A percentile compares a stretch with the other conserved stretches of the same genome.
These are phyloP conservation scores for Drosophila algonquin DNA, from an alignment of 2,888 invertebrate genomes.

Conservation along the genomic window DNA sequence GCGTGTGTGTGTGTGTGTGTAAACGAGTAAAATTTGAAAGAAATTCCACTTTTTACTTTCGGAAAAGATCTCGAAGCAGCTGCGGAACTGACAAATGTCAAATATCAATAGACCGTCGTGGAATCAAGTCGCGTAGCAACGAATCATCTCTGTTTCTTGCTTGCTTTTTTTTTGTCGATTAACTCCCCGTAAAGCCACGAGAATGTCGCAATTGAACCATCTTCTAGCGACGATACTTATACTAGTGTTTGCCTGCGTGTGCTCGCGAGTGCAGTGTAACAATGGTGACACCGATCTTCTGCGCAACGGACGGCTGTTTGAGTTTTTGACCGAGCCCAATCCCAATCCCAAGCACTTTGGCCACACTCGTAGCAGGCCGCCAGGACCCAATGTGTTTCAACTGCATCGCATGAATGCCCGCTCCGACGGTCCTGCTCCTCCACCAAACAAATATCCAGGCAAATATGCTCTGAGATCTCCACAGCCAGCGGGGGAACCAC, in stretches of 20 bases:
- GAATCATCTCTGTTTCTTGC: slow-evolving; percentile 24
- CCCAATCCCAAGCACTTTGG: slow-evolving; percentile 42
- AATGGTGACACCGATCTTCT: neutral
- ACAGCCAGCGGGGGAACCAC: slow-evolving; percentile 51
- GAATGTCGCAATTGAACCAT: slow-evolving; percentile 36
- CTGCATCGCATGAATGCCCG: slow-evolving; percentile 58
- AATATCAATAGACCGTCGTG: slow-evolving; percentile 65
- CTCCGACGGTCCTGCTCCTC: slow-evolving; percentile 53
- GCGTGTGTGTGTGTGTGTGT: slow-evolving; percentile 28
- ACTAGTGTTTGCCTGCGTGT: slow-evolving; percentile 23
- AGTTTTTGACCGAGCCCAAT: slow-evolving; percentile 51
- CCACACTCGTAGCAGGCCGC: slow-evolving; percentile 41
- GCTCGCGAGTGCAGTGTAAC: slow-evolving; percentile 40
- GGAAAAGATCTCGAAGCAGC: slow-evolving; percentile 71
- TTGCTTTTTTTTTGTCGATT: slow-evolving; percentile 11
- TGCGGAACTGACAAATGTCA: slow-evolving; percentile 64
- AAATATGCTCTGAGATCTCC: slow-evolving; percentile 35
- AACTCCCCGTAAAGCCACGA: slow-evolving; percentile 18
- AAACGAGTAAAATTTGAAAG: slow-evolving; percentile 52
- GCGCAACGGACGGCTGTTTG: slow-evolving; percentile 69
- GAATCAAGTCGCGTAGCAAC: slow-evolving; percentile 61
- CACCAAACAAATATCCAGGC: slow-evolving; percentile 21
- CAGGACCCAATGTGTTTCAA: slow-evolving; percentile 42
- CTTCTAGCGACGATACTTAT: slow-evolving; percentile 28
- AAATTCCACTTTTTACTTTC: slow-evolving; percentile 67